Conservation (phyloP, 2,888 invertebrate genomes). For the Nasonovia ribisnigri region DNA sequence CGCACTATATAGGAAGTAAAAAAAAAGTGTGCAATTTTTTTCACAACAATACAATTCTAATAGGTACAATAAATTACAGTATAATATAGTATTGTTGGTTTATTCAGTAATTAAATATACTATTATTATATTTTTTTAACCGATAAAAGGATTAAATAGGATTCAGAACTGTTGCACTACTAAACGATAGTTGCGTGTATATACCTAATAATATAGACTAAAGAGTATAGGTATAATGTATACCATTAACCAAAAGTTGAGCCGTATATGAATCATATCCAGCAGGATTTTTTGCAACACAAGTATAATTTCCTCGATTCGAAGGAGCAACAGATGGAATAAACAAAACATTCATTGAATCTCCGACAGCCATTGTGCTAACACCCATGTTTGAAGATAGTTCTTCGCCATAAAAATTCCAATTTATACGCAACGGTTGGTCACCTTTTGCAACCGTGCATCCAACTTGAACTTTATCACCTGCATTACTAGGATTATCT, state of each 20-base stretch:
- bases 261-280: conserved; percentile 78
- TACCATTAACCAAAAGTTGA: conserved; percentile 80
- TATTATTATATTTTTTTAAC: neutral
- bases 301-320: conserved; percentile 83
- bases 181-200: neutral
- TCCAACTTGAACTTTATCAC: conserved; percentile 69
- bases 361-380: conserved; percentile 65
- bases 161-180: conserved; percentile 27
- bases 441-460: conserved; percentile 69
- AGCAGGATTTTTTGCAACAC: conserved; percentile 78
- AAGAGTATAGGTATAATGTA: conserved; percentile 29
- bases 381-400: conserved; percentile 65
- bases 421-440: conserved; percentile 69
- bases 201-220: neutral
- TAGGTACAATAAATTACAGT: neutral
- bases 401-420: conserved; percentile 66
- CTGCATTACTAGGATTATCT: conserved; percentile 67
- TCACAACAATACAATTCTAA: neutral
- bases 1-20: conserved; percentile 68
- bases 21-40: conserved; percentile 26
- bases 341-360: conserved; percentile 71
- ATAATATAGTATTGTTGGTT: neutral
- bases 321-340: conserved; percentile 79
- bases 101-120: neutral
- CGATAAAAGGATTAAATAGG: conserved; percentile 29